Evolutionary conservation across 2,797 vertebrate genomes (phyloP).

Genomic region (Oreochromis grahami): DNA sequence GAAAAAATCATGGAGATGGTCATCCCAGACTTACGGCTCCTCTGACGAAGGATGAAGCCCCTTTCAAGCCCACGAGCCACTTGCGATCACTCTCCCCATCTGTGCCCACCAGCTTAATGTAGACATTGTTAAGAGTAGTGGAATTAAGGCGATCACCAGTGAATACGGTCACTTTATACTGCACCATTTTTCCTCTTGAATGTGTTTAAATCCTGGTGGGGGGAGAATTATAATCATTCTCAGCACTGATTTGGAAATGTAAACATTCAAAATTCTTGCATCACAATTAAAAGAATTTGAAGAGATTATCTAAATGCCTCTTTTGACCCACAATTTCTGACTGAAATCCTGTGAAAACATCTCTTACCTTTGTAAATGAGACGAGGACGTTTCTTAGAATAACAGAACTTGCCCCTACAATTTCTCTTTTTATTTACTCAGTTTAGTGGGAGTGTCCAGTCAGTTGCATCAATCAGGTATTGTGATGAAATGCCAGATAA

Average conservation of each 20-base stretch:
- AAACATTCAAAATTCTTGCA: neutral
- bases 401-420: fast-evolving
- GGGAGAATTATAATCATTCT: neutral
- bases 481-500: neutral
- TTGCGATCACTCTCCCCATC: slow-evolving; percentile 22
- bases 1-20: neutral
- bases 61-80: neutral
- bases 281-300: neutral
- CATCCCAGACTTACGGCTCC: slow-evolving; percentile 43
- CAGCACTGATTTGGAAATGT: neutral
- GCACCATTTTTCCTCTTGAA: slow-evolving; percentile 22
- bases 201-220: neutral
- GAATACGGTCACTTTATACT: slow-evolving; percentile 29
- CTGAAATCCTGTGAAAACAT: neutral
- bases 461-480: neutral
- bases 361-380: slow-evolving; percentile 2
- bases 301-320: neutral
- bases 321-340: neutral
- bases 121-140: slow-evolving; percentile 32
- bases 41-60: fast-evolving
- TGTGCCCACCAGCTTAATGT: slow-evolving; percentile 48
- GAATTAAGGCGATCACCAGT: neutral
- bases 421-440: neutral
- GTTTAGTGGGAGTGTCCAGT: neutral
- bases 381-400: neutral